Evolutionary conservation across 2,888 invertebrate species (phyloP).

Genomic region (Ellobium chinense): DNA sequence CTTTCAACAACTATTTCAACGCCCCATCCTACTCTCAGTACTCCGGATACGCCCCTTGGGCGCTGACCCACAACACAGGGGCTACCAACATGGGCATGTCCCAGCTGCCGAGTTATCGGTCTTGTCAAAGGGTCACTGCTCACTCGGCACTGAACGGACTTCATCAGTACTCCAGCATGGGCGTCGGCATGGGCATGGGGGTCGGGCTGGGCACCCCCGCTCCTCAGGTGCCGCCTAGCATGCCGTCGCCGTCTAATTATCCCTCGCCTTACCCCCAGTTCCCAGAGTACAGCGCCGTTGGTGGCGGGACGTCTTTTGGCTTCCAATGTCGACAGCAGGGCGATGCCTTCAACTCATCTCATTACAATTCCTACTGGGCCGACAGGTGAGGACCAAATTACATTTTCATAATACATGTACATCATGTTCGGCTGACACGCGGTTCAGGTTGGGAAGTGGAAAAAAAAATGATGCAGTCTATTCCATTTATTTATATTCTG

Average conservation of each 20-base stretch:
- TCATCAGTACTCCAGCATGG: slow-evolving; percentile 37
- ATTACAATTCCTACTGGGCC: slow-evolving; percentile 65
- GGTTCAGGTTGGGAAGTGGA: too few relatives aligned
- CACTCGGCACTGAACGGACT: slow-evolving; percentile 42
- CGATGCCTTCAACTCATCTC: slow-evolving; percentile 65
- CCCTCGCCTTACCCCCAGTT: slow-evolving; percentile 58
- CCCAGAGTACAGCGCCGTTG: slow-evolving; percentile 61
- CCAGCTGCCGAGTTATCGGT: slow-evolving; percentile 38
- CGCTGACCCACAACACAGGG: slow-evolving; percentile 21
- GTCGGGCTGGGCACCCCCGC: slow-evolving; percentile 31
- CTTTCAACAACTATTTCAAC: slow-evolving; percentile 64
- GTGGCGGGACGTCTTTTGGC: slow-evolving; percentile 61
- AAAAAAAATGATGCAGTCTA: too few relatives aligned
- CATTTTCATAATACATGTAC: too few relatives aligned
- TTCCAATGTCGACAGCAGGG: slow-evolving; percentile 68
- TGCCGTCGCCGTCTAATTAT: slow-evolving; percentile 56
- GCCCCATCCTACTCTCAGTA: slow-evolving; percentile 53
- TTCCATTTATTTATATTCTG: too few relatives aligned
- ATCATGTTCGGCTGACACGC: too few relatives aligned
- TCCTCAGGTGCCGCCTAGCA: slow-evolving; percentile 55
- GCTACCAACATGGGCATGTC: slow-evolving; percentile 32
- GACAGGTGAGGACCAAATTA: slow-evolving; percentile 57
- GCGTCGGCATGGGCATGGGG: slow-evolving; percentile 37
- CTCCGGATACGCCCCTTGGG: slow-evolving; percentile 40
- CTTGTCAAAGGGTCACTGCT: slow-evolving; percentile 30